These are phyloP conservation scores for Drosophila quasianomalipes DNA, from an alignment of 2,888 invertebrate species.

Conservation along the genomic window DNA sequence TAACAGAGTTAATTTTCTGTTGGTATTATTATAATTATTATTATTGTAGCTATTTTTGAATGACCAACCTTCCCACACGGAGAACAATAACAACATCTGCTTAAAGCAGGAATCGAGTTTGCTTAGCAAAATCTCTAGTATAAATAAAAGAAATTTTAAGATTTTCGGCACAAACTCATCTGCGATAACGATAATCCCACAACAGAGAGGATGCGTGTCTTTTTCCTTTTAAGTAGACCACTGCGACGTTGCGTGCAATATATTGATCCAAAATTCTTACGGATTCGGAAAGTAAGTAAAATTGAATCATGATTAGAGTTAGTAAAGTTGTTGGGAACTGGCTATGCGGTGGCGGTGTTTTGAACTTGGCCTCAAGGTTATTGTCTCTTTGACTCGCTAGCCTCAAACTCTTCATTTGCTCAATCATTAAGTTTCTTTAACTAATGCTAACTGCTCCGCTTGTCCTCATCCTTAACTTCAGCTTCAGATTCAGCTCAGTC, in stretches of 20 bases:
- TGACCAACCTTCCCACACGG: background rate
- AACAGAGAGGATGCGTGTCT: constrained; percentile 85
- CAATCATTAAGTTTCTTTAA: constrained; percentile 32
- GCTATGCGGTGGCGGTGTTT: background rate
- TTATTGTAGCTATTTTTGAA: background rate
- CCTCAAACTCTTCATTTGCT: constrained; percentile 11
- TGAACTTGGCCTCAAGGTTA: background rate
- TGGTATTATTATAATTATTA: background rate
- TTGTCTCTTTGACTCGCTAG: constrained; percentile 55
- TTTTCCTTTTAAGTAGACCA: constrained; percentile 85
- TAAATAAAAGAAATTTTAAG: constrained; percentile 21
- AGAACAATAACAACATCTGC: background rate
- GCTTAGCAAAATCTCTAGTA: constrained; percentile 35
- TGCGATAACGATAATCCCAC: constrained; percentile 8
- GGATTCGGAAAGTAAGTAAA: constrained; percentile 78
- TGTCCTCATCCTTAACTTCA: background rate
- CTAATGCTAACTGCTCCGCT: background rate
- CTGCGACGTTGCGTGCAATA: constrained; percentile 81
- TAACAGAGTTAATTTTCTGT: background rate
- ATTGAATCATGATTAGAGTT: too few species aligned
- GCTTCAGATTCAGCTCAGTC: constrained; percentile 65
- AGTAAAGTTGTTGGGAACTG: background rate
- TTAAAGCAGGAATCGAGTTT: constrained; percentile 27
- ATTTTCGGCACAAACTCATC: constrained; percentile 4
- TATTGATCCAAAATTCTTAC: constrained; percentile 67